phyloP scores from a whole-genome alignment of 2,797 vertebrate species.

The Cygnus olor region DNA sequence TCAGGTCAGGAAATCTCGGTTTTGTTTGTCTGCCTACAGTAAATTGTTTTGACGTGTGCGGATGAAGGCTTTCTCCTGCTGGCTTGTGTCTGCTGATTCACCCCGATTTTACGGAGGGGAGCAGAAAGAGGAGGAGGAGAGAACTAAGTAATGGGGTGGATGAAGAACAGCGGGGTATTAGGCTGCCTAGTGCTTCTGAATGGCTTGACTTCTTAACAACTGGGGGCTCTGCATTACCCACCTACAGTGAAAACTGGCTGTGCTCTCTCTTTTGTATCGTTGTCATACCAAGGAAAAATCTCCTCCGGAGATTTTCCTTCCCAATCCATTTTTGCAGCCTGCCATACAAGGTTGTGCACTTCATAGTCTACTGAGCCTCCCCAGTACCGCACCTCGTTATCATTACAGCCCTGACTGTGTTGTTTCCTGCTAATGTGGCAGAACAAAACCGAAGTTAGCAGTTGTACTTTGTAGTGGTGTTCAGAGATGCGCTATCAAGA shows the following conservation, averaged over 20 bases:
- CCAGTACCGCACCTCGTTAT: slow-evolving; percentile 10
- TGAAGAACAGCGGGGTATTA: slow-evolving; percentile 57
- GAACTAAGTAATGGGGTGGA: neutral
- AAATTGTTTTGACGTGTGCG: neutral
- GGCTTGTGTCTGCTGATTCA: slow-evolving; percentile 50
- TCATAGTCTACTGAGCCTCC: slow-evolving; percentile 43
- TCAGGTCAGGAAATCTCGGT: neutral
- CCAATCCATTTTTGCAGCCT: slow-evolving; percentile 28
- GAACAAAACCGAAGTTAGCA: slow-evolving; percentile 1
- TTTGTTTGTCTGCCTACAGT: neutral
- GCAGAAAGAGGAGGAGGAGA: slow-evolving; percentile 35
- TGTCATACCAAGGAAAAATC: slow-evolving; percentile 60
- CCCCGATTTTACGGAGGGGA: neutral
- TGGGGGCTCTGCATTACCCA: slow-evolving; percentile 64
- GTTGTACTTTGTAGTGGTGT: neutral
- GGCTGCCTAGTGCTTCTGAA: slow-evolving; percentile 62
- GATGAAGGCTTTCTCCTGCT: slow-evolving; percentile 26
- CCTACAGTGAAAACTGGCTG: slow-evolving; percentile 67
- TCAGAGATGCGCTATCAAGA: neutral
- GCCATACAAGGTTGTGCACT: slow-evolving; percentile 35
- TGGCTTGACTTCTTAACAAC: slow-evolving; percentile 38
- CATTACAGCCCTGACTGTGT: neutral
- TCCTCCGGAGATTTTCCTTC: slow-evolving; percentile 47
- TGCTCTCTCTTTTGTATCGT: slow-evolving; percentile 53
- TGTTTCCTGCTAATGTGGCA: slow-evolving; percentile 16